These are phyloP conservation scores for Agrochola lychnidis DNA, from an alignment of 2,888 invertebrate genomes.

Conservation along the genomic window DNA sequence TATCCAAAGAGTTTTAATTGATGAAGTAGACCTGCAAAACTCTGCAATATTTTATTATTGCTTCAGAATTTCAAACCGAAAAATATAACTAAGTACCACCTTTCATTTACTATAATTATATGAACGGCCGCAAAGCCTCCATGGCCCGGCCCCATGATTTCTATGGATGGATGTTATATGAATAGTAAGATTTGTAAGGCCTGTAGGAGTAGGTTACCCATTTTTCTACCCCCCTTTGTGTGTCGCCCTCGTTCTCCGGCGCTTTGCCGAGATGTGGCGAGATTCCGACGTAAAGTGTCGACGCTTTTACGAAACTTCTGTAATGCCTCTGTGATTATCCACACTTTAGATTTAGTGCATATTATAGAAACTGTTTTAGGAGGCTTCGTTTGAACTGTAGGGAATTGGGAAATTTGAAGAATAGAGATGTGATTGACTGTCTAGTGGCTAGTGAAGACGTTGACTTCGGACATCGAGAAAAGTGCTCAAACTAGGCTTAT, in stretches of 20 bases:
- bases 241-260: conserved; percentile 69
- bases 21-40: not conserved
- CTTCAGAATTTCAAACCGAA: not conserved
- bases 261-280: conserved; percentile 69
- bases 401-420: conserved; percentile 1
- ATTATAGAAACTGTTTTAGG: conserved; percentile 20
- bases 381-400: not conserved
- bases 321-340: conserved; percentile 63
- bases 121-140: conserved; percentile 24
- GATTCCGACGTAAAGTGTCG: conserved; percentile 65
- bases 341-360: conserved; percentile 20
- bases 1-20: not conserved
- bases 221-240: conserved; percentile 70
- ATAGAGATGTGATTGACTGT: not conserved
- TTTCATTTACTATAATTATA: conserved; percentile 5
- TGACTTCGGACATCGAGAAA: too few relatives aligned
- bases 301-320: conserved; percentile 60
- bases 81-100: not conserved
- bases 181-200: conserved; percentile 62
- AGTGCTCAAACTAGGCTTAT: not conserved
- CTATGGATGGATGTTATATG: conserved; percentile 58
- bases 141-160: conserved; percentile 55
- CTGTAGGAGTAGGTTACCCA: conserved; percentile 69
- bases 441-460: not conserved
- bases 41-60: not conserved